Evolutionary conservation across 2,113 vertebrate genomes (phyloP), one percentile per base, ranked within the genome.

Genomic region (Psilopogon haemacephalus): DNA sequence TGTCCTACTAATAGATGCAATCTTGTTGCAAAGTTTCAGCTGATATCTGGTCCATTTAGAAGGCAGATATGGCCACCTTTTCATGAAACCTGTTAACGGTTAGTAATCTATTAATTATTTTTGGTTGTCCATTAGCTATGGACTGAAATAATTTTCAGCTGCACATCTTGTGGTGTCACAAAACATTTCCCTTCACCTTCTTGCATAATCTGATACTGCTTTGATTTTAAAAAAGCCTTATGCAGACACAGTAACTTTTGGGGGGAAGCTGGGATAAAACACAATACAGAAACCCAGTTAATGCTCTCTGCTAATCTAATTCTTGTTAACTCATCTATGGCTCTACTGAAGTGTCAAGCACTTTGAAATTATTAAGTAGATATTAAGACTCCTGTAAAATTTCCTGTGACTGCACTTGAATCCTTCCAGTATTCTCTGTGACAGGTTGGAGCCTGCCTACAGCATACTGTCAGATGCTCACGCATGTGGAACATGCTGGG

Each of bases 391-490:
- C 67, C 63, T 60, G 90, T 62, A 76, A 79, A 82, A 76, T 79
- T 80, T 75, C 60, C 20, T 6, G 42, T 84, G 48, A 32, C 42
- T 88, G 27, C 63, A 58, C 52, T 72, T 17, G 56, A 81, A 69
- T 93, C 44, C 58, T 86, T 81, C 40, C 48, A 78, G 15, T 62
- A 58, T 48, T 86, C 23, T 46, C 64, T 48, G 58, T 88, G 92
- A 82, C 84, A 87, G 67, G 64, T 73, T 26, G 15, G 78, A 93
- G 68, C 59, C 46, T 91, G 84, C 84, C 40, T 59, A 35, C 73
- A 91, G 72, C 73, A 26, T 19, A 30, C 56, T 84, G 77, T 93
- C 96, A 92, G 88, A 48, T 68, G 83, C 79, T 93, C 64, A 71
- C 42, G 67, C 46, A 38, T n/a, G 37, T 89, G 84, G 75, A 96